These are phyloP conservation scores for Acrossocheilus fasciatus DNA, from an alignment of 2,797 vertebrate species.

Conservation along the genomic window DNA sequence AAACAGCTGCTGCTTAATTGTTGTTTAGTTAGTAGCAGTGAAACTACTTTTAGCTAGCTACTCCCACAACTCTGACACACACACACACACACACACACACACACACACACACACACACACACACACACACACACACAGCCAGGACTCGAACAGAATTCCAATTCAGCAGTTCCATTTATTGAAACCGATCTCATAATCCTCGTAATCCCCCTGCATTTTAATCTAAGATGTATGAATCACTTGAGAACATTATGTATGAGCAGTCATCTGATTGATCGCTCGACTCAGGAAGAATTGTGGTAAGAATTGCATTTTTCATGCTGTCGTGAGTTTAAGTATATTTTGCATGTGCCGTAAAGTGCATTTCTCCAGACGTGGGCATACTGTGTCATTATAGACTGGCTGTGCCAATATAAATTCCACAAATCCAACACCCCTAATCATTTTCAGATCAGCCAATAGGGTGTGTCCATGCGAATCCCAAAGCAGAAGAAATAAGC, in stretches of 20 bases:
- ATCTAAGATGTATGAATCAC: constrained; percentile 29
- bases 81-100: neutral
- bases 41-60: neutral
- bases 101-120: neutral
- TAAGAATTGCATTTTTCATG: constrained; percentile 35
- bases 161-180: constrained; percentile 5
- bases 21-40: neutral
- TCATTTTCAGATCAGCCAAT: constrained; percentile 55
- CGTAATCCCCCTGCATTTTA: constrained; percentile 21
- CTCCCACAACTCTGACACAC: neutral
- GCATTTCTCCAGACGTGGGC: constrained; percentile 28
- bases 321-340: constrained; percentile 15
- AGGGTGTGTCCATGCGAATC: constrained; percentile 45
- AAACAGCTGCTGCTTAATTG: neutral
- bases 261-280: constrained; percentile 16
- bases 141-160: neutral
- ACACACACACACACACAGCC: neutral
- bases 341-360: constrained; percentile 16
- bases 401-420: constrained; percentile 44
- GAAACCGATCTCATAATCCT: constrained; percentile 27
- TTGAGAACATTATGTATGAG: constrained; percentile 31
- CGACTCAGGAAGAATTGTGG: neutral
- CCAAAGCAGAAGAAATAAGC: constrained; percentile 44
- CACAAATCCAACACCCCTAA: constrained; percentile 51
- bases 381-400: constrained; percentile 50